Conservation (phyloP, 2,888 invertebrate genomes). For the Pimpla rufipes region DNA sequence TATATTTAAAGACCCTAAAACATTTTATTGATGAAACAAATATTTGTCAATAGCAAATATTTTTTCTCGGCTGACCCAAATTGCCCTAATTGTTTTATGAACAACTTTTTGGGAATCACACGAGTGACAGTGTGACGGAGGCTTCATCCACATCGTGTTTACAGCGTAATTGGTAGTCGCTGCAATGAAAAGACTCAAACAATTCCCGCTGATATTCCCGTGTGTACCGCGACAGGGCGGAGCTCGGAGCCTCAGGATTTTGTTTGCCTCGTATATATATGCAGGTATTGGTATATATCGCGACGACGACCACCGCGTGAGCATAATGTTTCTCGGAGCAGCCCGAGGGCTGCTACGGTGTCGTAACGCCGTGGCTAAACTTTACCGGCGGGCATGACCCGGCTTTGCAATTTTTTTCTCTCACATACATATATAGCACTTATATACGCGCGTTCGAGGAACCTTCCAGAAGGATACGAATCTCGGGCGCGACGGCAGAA, state of each 20-base stretch:
- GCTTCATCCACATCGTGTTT: constrained; percentile 26
- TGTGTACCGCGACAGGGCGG: constrained; percentile 44
- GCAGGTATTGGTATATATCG: constrained; percentile 45
- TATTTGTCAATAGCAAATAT: too few species aligned
- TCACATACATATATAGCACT: background rate
- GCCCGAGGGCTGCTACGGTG: constrained; percentile 64
- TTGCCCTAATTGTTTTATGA: background rate
- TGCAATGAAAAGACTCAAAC: constrained; percentile 52
- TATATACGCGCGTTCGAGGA: constrained; percentile 46
- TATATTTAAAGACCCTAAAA: too few species aligned
- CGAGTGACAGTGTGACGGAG: background rate
- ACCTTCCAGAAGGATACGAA: constrained; percentile 62
- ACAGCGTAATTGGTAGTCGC: constrained; percentile 37
- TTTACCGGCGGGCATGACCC: constrained; percentile 70
- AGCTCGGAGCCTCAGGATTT: constrained; percentile 58
- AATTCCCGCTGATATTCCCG: constrained; percentile 51
- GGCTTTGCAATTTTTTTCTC: constrained; percentile 55
- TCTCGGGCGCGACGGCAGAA: constrained; percentile 39
- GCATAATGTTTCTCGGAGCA: constrained; percentile 63
- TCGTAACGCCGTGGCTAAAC: constrained; percentile 64
- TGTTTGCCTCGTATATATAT: constrained; percentile 39
- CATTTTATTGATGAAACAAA: too few species aligned
- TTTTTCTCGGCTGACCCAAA: background rate
- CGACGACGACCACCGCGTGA: constrained; percentile 61
- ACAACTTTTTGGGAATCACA: background rate